Conservation (phyloP, 2,797 vertebrate species). For the Naso thynnoides region DNA sequence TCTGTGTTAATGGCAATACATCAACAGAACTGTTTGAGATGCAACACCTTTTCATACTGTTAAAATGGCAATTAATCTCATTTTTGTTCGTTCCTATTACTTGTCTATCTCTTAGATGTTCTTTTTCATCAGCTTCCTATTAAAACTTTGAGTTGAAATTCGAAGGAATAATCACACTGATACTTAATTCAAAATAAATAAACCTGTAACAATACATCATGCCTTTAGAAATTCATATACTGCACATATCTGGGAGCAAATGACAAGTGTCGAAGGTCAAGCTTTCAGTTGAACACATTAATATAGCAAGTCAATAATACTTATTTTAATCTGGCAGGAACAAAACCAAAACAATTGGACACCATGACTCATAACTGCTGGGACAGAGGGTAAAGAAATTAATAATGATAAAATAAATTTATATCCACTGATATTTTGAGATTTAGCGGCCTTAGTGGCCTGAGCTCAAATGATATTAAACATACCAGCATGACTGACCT, state of each 20-base stretch:
- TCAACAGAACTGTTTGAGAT: not conserved
- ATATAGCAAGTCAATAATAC: not conserved
- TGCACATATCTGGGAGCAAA: not conserved
- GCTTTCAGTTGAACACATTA: not conserved
- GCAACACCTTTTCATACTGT: not conserved
- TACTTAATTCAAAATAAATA: slow-evolving; percentile 1
- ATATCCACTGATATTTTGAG: not conserved
- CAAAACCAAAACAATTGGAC: too few relatives aligned
- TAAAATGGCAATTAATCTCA: not conserved
- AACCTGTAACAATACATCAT: not conserved
- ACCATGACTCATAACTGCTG: too few relatives aligned
- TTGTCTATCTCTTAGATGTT: not conserved
- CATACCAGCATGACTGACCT: slow-evolving; percentile 16
- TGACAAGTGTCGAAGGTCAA: not conserved
- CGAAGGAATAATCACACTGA: not conserved
- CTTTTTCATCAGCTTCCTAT: not conserved
- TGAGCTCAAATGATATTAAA: slow-evolving; percentile 24
- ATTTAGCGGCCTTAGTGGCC: not conserved
- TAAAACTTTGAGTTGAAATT: not conserved
- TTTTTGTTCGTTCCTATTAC: too few relatives aligned
- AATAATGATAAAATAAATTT: not conserved
- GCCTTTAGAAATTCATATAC: not conserved
- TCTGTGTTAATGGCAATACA: slow-evolving; percentile 19
- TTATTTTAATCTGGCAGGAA: too few relatives aligned
- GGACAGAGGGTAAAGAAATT: too few relatives aligned